These are phyloP conservation scores for Exephanes ischioxanthus DNA, from an alignment of 2,888 invertebrate genomes.

Conservation along the genomic window DNA sequence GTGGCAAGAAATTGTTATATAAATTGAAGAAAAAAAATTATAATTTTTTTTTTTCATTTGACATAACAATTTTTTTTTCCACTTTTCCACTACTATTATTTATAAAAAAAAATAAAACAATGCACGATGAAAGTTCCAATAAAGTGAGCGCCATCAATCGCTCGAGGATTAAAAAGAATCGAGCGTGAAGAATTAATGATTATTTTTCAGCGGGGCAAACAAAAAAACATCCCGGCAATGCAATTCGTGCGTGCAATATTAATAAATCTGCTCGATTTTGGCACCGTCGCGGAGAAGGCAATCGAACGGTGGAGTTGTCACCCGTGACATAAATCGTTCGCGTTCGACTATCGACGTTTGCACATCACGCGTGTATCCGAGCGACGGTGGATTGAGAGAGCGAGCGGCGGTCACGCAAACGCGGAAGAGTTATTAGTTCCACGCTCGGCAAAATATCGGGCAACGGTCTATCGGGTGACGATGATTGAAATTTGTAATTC, in stretches of 20 bases:
- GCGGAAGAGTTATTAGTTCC: constrained; percentile 18
- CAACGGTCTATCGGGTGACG: constrained; percentile 22
- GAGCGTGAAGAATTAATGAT: neutral
- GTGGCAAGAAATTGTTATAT: neutral
- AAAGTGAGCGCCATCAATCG: neutral
- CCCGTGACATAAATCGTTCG: constrained; percentile 40
- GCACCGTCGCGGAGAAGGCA: constrained; percentile 1
- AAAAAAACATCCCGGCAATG: neutral
- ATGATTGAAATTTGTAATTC: constrained; percentile 21
- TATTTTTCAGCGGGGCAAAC: neutral
- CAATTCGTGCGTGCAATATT: neutral
- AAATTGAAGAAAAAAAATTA: neutral
- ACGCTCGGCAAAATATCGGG: neutral
- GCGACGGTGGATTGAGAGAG: constrained; percentile 6
- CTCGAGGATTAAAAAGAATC: neutral
- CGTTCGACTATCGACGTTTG: constrained; percentile 45
- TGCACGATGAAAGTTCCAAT: neutral
- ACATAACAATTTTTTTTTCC: no score
- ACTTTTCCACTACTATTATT: no score
- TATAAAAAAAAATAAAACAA: no score
- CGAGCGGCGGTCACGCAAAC: constrained; percentile 12
- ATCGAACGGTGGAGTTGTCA: constrained; percentile 34
- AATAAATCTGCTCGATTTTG: neutral
- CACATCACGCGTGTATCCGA: constrained; percentile 44
- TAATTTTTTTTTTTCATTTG: neutral